Evolutionary conservation across 2,888 invertebrate species (phyloP), one percentile per base, ranked within the genome.

Genomic region (Cerceris ruficornis): DNA sequence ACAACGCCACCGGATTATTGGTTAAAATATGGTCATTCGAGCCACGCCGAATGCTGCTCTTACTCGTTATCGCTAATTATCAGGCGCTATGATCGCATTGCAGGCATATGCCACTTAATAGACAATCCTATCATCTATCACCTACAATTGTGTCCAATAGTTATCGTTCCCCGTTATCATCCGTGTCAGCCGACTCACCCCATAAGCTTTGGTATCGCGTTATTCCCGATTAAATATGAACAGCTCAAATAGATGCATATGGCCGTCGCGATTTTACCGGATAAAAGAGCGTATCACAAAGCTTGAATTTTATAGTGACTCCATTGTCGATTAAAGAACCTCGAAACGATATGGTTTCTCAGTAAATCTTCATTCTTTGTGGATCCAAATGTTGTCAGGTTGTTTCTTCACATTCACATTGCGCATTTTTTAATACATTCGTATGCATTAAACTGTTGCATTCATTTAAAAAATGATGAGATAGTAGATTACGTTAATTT

Each of bases 111-210:
- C 14, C 54, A 42, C 6, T 17, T 66, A 67, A 62, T 69, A 57
- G 13, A 52, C 15, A 62, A 54, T 75, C 66, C 46, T 54, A 49
- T 61, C 42, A 62, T 54, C 52, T 39, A 69, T 28, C 66, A 75
- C 55, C 15, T 42, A 52, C 14, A 41, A 65, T 69, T 58, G 54
- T 61, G 60, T 57, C 28, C 43, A 17, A 39, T 54, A 58, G 49
- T 57, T 69, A 77, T 74, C 61, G 43, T 9, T 28, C 13, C 61
- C 61, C 15, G 60, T 70, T 77, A 75, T 75, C 66, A 39, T 69
- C 50, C 55, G 55, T 54, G 46, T 46, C 52, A 13, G 52, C 69
- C 52, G 17, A 17, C 39, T 69, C 69, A 41, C 46, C 42, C 39
- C 14, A 15, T 15, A 46, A 49, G 46, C n/a, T 62, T 11, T 8